Evolutionary conservation across 2,797 vertebrate genomes (phyloP).

Genomic region (Harpagifer antarcticus): DNA sequence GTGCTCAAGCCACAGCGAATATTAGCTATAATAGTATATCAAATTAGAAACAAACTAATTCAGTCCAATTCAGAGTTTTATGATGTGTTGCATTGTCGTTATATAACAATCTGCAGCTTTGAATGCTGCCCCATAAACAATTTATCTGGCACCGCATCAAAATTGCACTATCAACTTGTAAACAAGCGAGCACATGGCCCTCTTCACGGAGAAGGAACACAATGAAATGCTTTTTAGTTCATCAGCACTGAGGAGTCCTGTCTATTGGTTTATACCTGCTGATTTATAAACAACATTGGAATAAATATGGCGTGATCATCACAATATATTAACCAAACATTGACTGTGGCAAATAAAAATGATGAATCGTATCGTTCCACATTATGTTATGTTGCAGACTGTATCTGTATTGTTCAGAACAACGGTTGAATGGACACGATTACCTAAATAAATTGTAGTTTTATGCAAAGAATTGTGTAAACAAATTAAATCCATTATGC

Average conservation of each 20-base stretch:
- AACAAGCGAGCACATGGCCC: constrained; percentile 61
- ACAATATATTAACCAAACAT: constrained; percentile 8
- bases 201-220: constrained; percentile 27
- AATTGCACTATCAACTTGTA: constrained; percentile 59
- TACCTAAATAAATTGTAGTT: not conserved
- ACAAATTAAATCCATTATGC: not conserved
- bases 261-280: constrained; percentile 32
- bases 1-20: not conserved
- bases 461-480: not conserved
- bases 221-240: constrained; percentile 38
- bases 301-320: constrained; percentile 26
- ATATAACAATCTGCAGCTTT: constrained; percentile 21
- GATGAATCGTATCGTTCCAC: not conserved
- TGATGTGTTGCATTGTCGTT: constrained; percentile 2
- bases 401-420: not conserved
- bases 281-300: constrained; percentile 38
- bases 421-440: not conserved
- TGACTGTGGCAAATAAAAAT: not conserved
- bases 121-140: constrained; percentile 40
- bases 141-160: constrained; percentile 51
- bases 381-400: not conserved
- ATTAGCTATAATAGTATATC: not conserved
- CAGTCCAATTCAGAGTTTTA: not conserved
- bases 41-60: constrained; percentile 1
- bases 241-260: constrained; percentile 21